A percentile compares a stretch with the other conserved stretches of the same genome.
Evolutionary conservation across 2,797 vertebrate genomes (phyloP).

Genomic region (Characodon lateralis): DNA sequence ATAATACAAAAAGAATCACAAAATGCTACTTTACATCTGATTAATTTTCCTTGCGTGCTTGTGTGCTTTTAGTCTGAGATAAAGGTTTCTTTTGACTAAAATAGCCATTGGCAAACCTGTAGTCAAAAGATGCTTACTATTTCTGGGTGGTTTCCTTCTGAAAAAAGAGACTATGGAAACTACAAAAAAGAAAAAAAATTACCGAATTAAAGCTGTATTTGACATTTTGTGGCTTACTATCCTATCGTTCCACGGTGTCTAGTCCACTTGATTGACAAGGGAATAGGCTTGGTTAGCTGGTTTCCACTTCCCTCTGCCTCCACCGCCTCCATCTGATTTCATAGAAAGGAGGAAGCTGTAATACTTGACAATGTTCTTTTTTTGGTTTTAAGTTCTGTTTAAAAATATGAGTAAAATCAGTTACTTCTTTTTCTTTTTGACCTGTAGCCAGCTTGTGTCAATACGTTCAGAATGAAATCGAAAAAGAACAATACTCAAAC

Average conservation of each 20-base stretch:
- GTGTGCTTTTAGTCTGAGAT: conserved; percentile 92
- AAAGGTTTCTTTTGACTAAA: conserved; percentile 77
- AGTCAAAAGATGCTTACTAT: conserved; percentile 82
- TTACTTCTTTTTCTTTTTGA: conserved; percentile 87
- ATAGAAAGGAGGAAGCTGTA: conserved; percentile 78
- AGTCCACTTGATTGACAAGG: conserved; percentile 83
- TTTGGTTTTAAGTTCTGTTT: conserved; percentile 82
- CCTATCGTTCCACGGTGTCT: conserved; percentile 82
- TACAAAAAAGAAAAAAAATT: conserved; percentile 61
- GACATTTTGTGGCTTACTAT: conserved; percentile 86
- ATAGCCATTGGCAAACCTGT: conserved; percentile 79
- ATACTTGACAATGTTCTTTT: conserved; percentile 85
- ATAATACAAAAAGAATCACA: conserved; percentile 68
- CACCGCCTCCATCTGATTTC: conserved; percentile 55
- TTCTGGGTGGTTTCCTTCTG: conserved; percentile 81
- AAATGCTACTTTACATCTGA: conserved; percentile 86
- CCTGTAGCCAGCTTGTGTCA: conserved; percentile 98
- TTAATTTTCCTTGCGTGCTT: conserved; percentile 82
- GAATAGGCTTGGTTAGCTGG: conserved; percentile 83
- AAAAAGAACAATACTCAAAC: conserved; percentile 93
- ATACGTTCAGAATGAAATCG: conserved; percentile 90
- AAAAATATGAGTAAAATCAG: conserved; percentile 90
- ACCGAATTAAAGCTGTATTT: conserved; percentile 81
- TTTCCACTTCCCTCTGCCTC: conserved; percentile 65
- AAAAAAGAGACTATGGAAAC: conserved; percentile 61